Evolutionary conservation across 2,797 vertebrate species (phyloP), one percentile per base, ranked within the genome.

Genomic region (Hippoglossus hippoglossus): DNA sequence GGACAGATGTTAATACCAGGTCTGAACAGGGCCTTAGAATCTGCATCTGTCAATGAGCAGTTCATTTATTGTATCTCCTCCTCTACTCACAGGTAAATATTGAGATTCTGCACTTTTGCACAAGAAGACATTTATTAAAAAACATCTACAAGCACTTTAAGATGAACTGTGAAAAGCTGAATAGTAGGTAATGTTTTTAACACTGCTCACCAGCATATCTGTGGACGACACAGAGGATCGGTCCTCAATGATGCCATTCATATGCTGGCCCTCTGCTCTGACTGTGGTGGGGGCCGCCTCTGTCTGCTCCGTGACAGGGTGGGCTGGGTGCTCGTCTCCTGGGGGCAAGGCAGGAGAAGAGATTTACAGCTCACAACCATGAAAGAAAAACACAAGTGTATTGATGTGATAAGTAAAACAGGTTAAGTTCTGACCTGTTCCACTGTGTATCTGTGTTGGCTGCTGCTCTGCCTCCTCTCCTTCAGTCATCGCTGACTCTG

Each of bases 211-310:
- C 96, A 98, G 92, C 78, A 98, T 96, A 88, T 99, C 97, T 6
- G 94, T 93, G 16, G 97, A 98, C 4, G 97, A 99, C 73, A 98
- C 92, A 8, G 97, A 99, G 0, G 96, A 94, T 22, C 96, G 95
- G 31, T 99, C 97, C 57, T 98, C 97, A 3, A 96, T 87, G 87
- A 98, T 94, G 58, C 98, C 98, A 0, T 99, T 99, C 83, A 97
- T 94, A 91, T 98, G 97, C 69, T 93, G 85, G 15, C 84, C 91
- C 73, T 96, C 97, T 16, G 78, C 85, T 51, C 84, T 75, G 84
- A 88, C 91, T 69, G 81, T 83, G 72, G 94, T 73, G 26, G 93
- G 89, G 16, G 84, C 50, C 52, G 50, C 87, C 63, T 95, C 94
- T 1, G 82, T 82, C 81, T 85, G 73, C 74, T 94, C 95, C n/a